These are phyloP conservation scores for Oncorhynchus nerka DNA, from an alignment of 2,113 vertebrate genomes.

Conservation along the genomic window DNA sequence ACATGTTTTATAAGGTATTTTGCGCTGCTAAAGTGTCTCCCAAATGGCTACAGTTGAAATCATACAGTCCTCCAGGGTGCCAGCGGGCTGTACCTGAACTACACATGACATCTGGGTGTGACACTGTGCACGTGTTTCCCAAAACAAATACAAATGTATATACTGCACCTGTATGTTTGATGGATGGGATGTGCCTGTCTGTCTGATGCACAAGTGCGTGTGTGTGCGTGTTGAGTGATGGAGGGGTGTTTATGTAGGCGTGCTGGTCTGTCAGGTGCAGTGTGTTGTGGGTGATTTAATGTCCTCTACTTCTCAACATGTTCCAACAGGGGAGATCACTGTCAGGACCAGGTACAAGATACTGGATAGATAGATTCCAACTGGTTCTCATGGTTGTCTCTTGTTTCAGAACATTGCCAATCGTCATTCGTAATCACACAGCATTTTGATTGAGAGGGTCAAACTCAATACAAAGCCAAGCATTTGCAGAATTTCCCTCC, in stretches of 20 bases:
- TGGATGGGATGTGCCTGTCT: background rate
- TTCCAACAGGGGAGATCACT: slow-evolving; percentile 47
- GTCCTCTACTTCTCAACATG: slow-evolving; percentile 33
- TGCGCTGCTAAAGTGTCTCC: slow-evolving; percentile 73
- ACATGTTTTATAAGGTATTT: slow-evolving; percentile 78
- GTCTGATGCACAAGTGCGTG: background rate
- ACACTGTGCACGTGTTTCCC: slow-evolving; percentile 9
- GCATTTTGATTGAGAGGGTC: too few relatives aligned
- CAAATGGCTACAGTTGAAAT: slow-evolving; percentile 70
- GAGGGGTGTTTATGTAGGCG: slow-evolving; percentile 26
- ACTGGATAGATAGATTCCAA: too few relatives aligned
- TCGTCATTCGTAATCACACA: too few relatives aligned
- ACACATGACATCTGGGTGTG: too few relatives aligned
- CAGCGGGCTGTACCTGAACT: background rate
- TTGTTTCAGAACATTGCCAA: too few relatives aligned
- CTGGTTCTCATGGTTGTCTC: too few relatives aligned
- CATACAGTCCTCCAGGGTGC: slow-evolving; percentile 55
- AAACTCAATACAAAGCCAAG: too few relatives aligned
- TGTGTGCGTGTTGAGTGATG: slow-evolving; percentile 12
- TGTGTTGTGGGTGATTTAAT: slow-evolving; percentile 55
- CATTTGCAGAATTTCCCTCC: too few relatives aligned
- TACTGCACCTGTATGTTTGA: slow-evolving; percentile 6
- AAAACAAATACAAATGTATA: background rate
- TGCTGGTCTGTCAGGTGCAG: slow-evolving; percentile 48
- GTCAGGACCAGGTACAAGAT: background rate